Percentiles rank a stretch among this genome's conserved stretches.
Evolutionary conservation across 2,113 vertebrate genomes (phyloP).

Genomic region (Columba livia): DNA sequence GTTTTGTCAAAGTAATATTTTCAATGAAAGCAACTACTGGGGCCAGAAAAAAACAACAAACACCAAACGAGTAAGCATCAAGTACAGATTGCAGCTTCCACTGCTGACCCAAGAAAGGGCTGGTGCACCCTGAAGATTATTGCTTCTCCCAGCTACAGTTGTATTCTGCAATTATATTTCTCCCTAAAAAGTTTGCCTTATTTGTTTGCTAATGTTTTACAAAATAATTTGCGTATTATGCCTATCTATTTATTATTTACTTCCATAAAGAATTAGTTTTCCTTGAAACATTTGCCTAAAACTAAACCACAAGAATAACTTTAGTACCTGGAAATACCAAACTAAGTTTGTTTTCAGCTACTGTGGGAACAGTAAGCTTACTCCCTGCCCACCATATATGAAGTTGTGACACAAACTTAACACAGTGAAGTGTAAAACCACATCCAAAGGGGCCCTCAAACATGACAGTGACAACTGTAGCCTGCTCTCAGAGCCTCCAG

Average conservation of each 20-base stretch:
- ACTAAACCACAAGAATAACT: background rate
- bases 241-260: background rate
- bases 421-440: background rate
- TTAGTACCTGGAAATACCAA: background rate
- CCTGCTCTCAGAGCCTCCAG: background rate
- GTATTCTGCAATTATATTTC: background rate
- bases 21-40: background rate
- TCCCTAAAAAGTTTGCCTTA: background rate
- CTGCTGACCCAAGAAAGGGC: too few relatives aligned
- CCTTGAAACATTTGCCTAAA: background rate
- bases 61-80: rapidly evolving
- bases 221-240: background rate
- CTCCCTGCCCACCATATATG: rapidly evolving
- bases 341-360: background rate
- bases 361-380: background rate
- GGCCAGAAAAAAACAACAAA: background rate
- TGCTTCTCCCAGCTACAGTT: background rate
- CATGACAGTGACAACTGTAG: background rate
- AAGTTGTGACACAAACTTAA: background rate
- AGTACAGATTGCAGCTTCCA: background rate
- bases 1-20: background rate
- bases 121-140: background rate
- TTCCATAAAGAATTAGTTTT: background rate
- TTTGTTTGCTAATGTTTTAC: background rate
- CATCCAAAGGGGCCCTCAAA: background rate